phyloP scores from a whole-genome alignment of 2,888 invertebrate genomes.

The Liopterus haemorrhoidalis region DNA sequence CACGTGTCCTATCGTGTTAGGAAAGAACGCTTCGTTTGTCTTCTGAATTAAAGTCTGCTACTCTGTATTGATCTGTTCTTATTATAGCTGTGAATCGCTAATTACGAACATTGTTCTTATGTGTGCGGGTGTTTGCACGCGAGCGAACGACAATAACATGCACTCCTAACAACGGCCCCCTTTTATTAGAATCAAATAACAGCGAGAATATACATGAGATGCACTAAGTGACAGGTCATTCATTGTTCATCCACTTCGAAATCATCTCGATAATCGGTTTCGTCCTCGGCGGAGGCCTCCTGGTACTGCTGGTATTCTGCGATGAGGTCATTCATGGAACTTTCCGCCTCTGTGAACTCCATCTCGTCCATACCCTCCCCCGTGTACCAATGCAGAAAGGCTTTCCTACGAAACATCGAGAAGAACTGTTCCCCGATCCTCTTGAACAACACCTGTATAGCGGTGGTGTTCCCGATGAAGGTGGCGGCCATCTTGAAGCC shows the following conservation, averaged over 20 bases:
- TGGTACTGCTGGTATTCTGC: slow-evolving; percentile 75
- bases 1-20: no score
- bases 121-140: no score
- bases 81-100: no score
- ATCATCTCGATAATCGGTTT: slow-evolving; percentile 52
- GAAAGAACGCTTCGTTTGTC: no score
- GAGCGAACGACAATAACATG: no score
- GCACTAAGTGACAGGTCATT: not conserved
- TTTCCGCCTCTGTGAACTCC: slow-evolving; percentile 68
- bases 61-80: no score
- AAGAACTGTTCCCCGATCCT: slow-evolving; percentile 47
- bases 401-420: slow-evolving; percentile 66
- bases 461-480: slow-evolving; percentile 57
- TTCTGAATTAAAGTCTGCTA: no score
- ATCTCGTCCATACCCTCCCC: slow-evolving; percentile 69
- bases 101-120: no score
- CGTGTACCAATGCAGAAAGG: slow-evolving; percentile 72
- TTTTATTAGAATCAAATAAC: no score
- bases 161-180: no score
- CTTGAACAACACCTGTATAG: slow-evolving; percentile 54
- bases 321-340: slow-evolving; percentile 67
- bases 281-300: slow-evolving; percentile 55
- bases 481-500: slow-evolving; percentile 63
- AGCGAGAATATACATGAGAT: no score
- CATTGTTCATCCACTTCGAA: slow-evolving; percentile 44